A percentile compares a stretch with the other conserved stretches of the same genome.
Conservation (phyloP, 2,888 invertebrate species). For the Platycheirus albimanus region DNA sequence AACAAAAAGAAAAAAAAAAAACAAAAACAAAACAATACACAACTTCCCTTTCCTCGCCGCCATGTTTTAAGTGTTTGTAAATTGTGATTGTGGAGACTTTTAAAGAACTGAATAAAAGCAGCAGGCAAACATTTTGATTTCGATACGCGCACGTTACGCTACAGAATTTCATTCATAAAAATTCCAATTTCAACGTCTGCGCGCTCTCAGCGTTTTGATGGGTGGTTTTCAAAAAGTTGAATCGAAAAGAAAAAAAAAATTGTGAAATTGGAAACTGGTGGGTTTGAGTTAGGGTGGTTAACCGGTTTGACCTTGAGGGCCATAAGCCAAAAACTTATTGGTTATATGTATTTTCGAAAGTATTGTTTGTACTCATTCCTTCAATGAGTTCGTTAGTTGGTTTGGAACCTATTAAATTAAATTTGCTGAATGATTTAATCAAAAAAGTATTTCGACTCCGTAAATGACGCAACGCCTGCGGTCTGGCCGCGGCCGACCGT, state of each 20-base stretch:
- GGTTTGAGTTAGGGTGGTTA: conserved; percentile 36
- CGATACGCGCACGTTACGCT: conserved; percentile 3
- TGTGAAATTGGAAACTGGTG: background rate
- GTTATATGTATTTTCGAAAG: conserved; percentile 6
- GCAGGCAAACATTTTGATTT: background rate
- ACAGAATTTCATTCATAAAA: conserved; percentile 51
- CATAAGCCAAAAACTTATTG: background rate
- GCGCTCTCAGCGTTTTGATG: background rate
- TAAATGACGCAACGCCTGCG: background rate
- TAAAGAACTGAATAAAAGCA: conserved; percentile 35
- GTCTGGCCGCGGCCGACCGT: no score
- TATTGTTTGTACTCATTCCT: conserved; percentile 40
- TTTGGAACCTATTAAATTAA: background rate
- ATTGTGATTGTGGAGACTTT: background rate
- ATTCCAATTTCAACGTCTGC: conserved; percentile 50
- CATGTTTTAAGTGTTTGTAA: background rate
- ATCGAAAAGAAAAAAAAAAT: no score
- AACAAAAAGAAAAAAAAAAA: no score
- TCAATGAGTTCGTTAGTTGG: background rate
- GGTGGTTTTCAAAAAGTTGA: background rate
- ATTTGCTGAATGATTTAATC: conserved; percentile 21
- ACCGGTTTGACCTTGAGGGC: conserved; percentile 60
- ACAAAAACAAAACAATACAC: conserved; percentile 22
- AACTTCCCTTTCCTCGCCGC: background rate
- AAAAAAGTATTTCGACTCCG: background rate